These are phyloP conservation scores for Heliconius hortense DNA, from an alignment of 2,888 invertebrate species.

Conservation along the genomic window DNA sequence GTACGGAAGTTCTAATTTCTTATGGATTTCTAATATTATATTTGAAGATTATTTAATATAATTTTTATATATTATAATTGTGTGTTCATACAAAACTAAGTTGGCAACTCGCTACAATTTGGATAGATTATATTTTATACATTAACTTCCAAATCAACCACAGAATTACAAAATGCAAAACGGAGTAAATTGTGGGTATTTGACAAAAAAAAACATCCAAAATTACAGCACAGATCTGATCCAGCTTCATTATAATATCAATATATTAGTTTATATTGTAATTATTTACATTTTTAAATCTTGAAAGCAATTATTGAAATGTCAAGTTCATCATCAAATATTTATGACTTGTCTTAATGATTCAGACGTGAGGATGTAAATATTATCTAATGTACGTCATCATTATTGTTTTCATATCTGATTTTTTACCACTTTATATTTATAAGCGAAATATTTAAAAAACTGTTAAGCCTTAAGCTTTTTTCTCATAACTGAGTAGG, in stretches of 20 bases:
- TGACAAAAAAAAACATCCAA: neutral
- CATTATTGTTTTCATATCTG: neutral
- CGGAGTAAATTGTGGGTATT: too few species aligned
- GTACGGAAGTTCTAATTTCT: neutral
- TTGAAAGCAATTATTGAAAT: slow-evolving; percentile 14
- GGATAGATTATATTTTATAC: too few species aligned
- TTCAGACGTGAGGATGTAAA: neutral
- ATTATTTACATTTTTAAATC: slow-evolving; percentile 7
- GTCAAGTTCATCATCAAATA: slow-evolving; percentile 20
- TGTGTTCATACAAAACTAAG: too few species aligned
- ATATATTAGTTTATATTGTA: slow-evolving; percentile 7
- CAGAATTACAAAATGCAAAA: too few species aligned
- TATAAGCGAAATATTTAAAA: neutral
- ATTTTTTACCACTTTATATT: neutral
- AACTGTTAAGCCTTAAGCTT: neutral
- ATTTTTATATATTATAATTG: too few species aligned
- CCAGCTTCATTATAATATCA: neutral
- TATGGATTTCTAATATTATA: neutral
- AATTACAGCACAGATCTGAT: neutral
- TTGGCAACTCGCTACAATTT: too few species aligned
- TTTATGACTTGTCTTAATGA: neutral
- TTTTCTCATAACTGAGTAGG: neutral
- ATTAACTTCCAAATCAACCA: too few species aligned
- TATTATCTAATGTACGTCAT: neutral
- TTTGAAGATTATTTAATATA: neutral